Evolutionary conservation across 2,797 vertebrate genomes (phyloP).

Genomic region (Tympanoctomys barrerae): DNA sequence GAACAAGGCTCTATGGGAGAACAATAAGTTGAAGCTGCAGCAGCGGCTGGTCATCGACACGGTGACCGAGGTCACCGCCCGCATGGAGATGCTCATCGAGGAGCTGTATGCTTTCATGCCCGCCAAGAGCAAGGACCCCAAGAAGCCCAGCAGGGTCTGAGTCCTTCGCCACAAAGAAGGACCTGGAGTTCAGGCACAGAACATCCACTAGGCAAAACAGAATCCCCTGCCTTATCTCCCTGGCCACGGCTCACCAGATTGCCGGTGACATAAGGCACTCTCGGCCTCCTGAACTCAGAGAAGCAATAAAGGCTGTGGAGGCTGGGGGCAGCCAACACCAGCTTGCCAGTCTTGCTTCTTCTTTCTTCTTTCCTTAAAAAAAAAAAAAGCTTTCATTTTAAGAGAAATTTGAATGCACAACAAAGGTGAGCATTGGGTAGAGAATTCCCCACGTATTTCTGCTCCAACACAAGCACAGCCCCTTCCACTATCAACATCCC

Average conservation of each 20-base stretch:
- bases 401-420: neutral
- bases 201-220: neutral
- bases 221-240: neutral
- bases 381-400: neutral
- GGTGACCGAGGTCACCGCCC: conserved; percentile 82
- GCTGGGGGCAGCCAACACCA: neutral
- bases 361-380: neutral
- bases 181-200: neutral
- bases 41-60: conserved; percentile 85
- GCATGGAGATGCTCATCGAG: conserved; percentile 85
- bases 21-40: conserved; percentile 85
- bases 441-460: neutral
- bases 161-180: accelerated
- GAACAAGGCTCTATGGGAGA: conserved; percentile 84
- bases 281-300: neutral
- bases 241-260: neutral
- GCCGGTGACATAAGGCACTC: neutral
- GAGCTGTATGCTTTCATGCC: conserved; percentile 83
- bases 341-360: neutral
- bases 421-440: neutral
- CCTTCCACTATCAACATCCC: accelerated
- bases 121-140: conserved; percentile 31
- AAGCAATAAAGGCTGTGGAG: conserved; percentile 75
- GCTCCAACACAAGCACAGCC: accelerated
- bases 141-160: conserved; percentile 77